These are phyloP conservation scores for Clupea harengus DNA, from an alignment of 2,113 vertebrate genomes.

Conservation along the genomic window DNA sequence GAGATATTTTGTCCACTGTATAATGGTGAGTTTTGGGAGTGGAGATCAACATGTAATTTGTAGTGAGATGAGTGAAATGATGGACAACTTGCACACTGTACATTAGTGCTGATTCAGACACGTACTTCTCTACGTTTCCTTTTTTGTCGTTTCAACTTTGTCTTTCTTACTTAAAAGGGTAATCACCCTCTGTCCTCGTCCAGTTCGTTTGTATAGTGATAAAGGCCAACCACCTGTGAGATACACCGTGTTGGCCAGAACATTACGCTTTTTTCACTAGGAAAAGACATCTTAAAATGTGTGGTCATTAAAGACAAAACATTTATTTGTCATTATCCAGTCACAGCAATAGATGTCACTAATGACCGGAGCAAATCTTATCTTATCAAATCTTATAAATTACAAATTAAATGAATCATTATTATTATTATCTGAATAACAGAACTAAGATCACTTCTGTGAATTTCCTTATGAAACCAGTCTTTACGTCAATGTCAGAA, in stretches of 20 bases:
- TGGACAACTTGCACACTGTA: not conserved
- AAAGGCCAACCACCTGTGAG: not conserved
- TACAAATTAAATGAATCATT: too few relatives aligned
- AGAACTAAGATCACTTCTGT: not conserved
- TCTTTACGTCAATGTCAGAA: not conserved
- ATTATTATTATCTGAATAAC: too few relatives aligned
- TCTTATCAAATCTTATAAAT: too few relatives aligned
- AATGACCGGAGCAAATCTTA: not conserved
- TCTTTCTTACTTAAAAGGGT: not conserved
- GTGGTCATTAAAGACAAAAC: not conserved
- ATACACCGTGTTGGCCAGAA: too few relatives aligned
- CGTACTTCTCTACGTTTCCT: not conserved
- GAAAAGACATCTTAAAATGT: not conserved
- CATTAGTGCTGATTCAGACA: not conserved
- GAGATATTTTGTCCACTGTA: not conserved
- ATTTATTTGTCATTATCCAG: not conserved
- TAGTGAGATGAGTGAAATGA: not conserved
- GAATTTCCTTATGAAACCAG: not conserved
- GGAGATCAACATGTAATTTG: not conserved
- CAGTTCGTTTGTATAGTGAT: not conserved
- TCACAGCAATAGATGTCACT: not conserved
- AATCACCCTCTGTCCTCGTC: not conserved
- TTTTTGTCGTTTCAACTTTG: not conserved
- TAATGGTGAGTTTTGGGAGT: not conserved
- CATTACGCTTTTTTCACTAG: not conserved